Base-by-base conservation (phyloP, 2,888 invertebrate species). In the Salticus scenicus region DNA sequence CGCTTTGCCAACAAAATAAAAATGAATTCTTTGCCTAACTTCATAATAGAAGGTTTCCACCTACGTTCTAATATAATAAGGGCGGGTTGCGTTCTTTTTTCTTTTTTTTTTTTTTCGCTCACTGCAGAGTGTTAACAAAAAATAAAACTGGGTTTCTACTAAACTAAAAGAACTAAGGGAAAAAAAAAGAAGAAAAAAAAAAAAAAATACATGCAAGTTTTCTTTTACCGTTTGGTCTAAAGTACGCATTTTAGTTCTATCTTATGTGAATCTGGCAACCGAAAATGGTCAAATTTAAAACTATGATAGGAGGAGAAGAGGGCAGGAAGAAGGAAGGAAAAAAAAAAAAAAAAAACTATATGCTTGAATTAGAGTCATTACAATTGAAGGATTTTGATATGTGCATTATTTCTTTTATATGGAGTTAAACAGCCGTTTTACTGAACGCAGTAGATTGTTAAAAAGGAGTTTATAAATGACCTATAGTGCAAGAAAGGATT, bases 161-260 rank as follows among this genome's bases (percentile, higher is more conserved):
- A 37, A 37, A 37, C 37, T 7, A 17, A 47, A 47, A 47, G 47
- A 47, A 17, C 12, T 8, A 66, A 24, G 66, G 12, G 17, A 14
- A 7, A 0, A 69, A 67, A 73, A 67, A 69, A 37, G 73, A 57
- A 37, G 64, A 28, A 20, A 67, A 28, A 57, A 70, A 70, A 57
- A 76, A 76, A 72, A 76, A 72, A 83, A 76, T 83, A 83, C 76
- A 72, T 47, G 72, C 47, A 33, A 76, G 71, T 72, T 83, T 76
- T 71, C 76, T 47, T 31, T 74, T 79, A 47, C 7, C 47, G 47
- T 47, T 47, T 7, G 47, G 17, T 47, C 17, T 47, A 7, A 14
- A n/a, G n/a, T 17, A 14, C 47, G 17, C 47, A 17, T 14, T 47
- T 47, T 47, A 14, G 47, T 30, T n/a, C 10, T 28, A 64, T 64